Evolutionary conservation across 2,797 vertebrate species (phyloP).

Genomic region (Sitta carolinensis): DNA sequence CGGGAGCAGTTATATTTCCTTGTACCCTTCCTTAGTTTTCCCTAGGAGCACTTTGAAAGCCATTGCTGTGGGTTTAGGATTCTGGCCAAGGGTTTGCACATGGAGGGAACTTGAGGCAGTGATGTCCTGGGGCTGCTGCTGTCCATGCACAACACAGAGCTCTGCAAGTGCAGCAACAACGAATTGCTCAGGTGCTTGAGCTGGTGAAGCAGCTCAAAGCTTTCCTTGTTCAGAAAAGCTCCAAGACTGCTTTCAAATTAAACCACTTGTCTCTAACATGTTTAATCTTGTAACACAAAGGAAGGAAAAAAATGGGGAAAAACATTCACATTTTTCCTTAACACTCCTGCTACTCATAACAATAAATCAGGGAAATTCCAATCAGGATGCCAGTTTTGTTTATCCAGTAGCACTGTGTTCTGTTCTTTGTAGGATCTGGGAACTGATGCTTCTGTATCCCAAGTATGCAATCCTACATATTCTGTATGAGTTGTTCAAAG

Average conservation of each 20-base stretch:
- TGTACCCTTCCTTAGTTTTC: not conserved
- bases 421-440: not conserved
- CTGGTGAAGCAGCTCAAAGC: not conserved
- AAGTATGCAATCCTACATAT: not conserved
- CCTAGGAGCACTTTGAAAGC: not conserved
- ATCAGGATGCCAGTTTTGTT: not conserved
- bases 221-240: not conserved
- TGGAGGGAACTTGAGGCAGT: not conserved
- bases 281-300: not conserved
- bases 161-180: too few relatives aligned
- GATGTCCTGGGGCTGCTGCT: not conserved
- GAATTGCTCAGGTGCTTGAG: not conserved
- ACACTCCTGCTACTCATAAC: not conserved
- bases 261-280: not conserved
- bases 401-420: not conserved
- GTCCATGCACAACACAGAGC: not conserved
- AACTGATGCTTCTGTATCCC: not conserved
- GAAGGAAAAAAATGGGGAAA: not conserved
- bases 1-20: not conserved
- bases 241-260: not conserved
- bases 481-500: slow-evolving; percentile 10
- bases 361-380: not conserved
- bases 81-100: not conserved
- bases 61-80: not conserved
- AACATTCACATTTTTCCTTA: not conserved